Base-by-base conservation (phyloP, 1,140 invertebrate species). In the Drosophila chauvacae region DNA sequence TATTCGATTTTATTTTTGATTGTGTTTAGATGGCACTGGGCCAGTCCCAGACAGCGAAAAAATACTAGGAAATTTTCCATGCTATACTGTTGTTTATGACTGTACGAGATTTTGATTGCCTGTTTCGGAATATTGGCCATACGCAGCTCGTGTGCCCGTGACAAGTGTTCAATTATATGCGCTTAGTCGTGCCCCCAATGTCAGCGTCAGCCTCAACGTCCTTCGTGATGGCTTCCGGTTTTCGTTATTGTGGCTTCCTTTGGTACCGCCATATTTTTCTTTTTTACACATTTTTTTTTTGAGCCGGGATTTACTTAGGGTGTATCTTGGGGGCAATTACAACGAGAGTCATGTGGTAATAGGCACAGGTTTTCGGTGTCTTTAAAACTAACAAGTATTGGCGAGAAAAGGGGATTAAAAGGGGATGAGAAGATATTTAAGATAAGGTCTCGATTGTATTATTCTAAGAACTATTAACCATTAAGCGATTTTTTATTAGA, bases 1-100 rank as follows among this genome's bases (percentile, higher is more conserved):
- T 77, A 77, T 68, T 77, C 18, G 61, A 60, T 76, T 68, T 77
- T 47, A 42, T 48, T 57, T 53, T 68, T 77, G 62, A 77, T 77
- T 61, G 74, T 60, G 41, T 61, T 77, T 77, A 28, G 39, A 77
- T 61, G 50, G 73, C 18, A 44, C 4, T 26, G 35, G 47, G 55
- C 28, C 33, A 37, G 41, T 11, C n/a, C 18, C 33, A 26, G 9
- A 23, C 5, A 51, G 35, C 14, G 10, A 26, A 45, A 30, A 39
- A 37, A 23, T 23, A 28, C n/a, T 3, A 4, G 1, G 2, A 42
- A 35, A 57, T n/a, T 59, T 35, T 42, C 3, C 28, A 64, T 30
- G 33, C 37, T 3, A n/a, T 3, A 42, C 28, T 26, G 14, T 56
- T 53, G 13, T 75, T 76, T 55, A 11, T 23, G 35, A 11, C 11